These are phyloP conservation scores for Phaenicophaeus curvirostris DNA, from an alignment of 2,797 vertebrate genomes.

Conservation along the genomic window DNA sequence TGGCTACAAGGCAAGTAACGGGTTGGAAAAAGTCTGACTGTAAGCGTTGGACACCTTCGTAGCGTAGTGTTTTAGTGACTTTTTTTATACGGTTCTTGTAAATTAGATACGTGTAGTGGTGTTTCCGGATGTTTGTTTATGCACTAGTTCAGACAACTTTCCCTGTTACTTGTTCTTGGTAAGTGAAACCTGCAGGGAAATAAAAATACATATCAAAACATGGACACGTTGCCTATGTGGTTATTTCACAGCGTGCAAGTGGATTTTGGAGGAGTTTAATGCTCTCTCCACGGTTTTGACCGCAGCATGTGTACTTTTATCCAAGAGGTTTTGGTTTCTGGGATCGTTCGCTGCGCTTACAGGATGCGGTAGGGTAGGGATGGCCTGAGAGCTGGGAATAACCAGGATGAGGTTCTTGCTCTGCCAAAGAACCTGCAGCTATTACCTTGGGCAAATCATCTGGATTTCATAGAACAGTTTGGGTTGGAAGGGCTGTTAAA, in stretches of 20 bases:
- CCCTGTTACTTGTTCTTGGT: conserved; percentile 93
- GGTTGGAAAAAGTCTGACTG: conserved; percentile 88
- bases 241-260: conserved; percentile 75
- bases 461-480: fast-evolving
- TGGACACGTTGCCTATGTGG: conserved; percentile 77
- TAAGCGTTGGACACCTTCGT: conserved; percentile 84
- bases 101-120: conserved; percentile 86
- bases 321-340: fast-evolving
- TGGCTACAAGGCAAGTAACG: conserved; percentile 90
- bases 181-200: conserved; percentile 91
- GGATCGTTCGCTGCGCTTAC: background rate
- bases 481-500: too few relatives aligned
- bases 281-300: background rate
- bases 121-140: conserved; percentile 87
- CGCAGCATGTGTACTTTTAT: background rate
- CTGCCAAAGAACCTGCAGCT: background rate
- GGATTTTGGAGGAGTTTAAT: background rate
- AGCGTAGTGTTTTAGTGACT: conserved; percentile 87
- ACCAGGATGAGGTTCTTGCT: background rate
- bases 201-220: conserved; percentile 88
- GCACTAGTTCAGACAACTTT: conserved; percentile 91
- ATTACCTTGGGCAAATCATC: background rate
- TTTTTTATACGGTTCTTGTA: conserved; percentile 89
- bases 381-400: background rate
- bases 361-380: background rate